Base-by-base conservation (phyloP, 2,797 vertebrate species). In the Heteromormyrus szaboi region DNA sequence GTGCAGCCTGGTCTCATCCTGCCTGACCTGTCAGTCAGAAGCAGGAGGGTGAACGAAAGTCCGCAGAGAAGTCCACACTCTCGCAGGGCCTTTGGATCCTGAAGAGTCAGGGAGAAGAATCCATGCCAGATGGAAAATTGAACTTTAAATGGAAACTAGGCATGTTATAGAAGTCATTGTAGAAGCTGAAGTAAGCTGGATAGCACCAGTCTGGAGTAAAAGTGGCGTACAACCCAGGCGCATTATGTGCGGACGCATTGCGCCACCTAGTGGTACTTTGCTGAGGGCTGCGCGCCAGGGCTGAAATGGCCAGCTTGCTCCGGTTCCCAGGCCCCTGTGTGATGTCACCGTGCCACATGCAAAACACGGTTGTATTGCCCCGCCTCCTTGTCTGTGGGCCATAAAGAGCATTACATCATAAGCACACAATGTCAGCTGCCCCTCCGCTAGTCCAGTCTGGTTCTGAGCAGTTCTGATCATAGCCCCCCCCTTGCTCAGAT, bases 1-100 rank as follows among this genome's bases (percentile, higher is more conserved):
- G 90, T 89, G 88, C n/a, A 19, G 88, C 83, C 90, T 56, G 44
- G 89, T 91, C 87, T 76, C 53, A 48, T 53, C 88, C 87, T 29
- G 88, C n/a, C 84, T 48, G 41, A 62, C 12, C 56, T 83, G 25
- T 88, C 79, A 48, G 79, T 44, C 7, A 50, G 79, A 84, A 22
- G 44, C 76, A 46, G 46, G 46, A 25, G 79, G 56, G 37, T 22
- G 76, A 62, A 54, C 86, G 85, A 90, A 90, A 48, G 46, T 48
- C 37, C 33, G 88, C 84, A 88, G 87, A 91, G 89, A 87, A 85
- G 85, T 33, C 0, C 83, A 87, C 88, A 88, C 88, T 89, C 46
- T 89, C 85, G 12, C 6, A 86, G 29, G 25, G 62, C 33, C 37
- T 44, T 86, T 37, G 17, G 59, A 81, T 12, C 37, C 72, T n/a